Evolutionary conservation across 2,113 vertebrate species (phyloP).

Genomic region (Oncorhynchus tshawytscha): DNA sequence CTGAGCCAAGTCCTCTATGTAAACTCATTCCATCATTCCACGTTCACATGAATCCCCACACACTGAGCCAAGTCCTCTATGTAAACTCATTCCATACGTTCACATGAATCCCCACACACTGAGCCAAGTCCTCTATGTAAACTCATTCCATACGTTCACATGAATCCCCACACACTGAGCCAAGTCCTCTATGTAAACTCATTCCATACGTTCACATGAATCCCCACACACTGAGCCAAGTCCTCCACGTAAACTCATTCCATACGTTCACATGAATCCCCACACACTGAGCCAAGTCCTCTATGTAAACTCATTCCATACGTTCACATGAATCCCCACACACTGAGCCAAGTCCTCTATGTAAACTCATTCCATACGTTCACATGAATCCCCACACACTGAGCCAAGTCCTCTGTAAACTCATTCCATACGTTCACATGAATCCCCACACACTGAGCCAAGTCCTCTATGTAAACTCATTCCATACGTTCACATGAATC

Average conservation of each 20-base stretch:
- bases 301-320: not conserved
- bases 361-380: constrained; percentile 3
- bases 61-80: too few species aligned
- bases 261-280: constrained; percentile 32
- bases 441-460: constrained; percentile 20
- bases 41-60: constrained; percentile 34
- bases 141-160: constrained; percentile 10
- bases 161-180: constrained; percentile 23
- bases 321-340: constrained; percentile 34
- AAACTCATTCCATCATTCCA: not conserved
- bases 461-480: too few species aligned
- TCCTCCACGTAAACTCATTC: too few species aligned
- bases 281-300: too few species aligned
- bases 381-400: constrained; percentile 27
- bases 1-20: too few species aligned
- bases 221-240: not conserved
- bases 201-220: constrained; percentile 28
- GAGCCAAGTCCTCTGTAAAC: too few species aligned
- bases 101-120: constrained; percentile 26
- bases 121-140: too few species aligned
- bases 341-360: too few species aligned
- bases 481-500: constrained; percentile 33
- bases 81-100: constrained; percentile 3
- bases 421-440: constrained; percentile 15
- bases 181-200: too few species aligned